Evolutionary conservation across 1,140 invertebrate genomes (phyloP).

Genomic region (Drosophila ogumai): DNA sequence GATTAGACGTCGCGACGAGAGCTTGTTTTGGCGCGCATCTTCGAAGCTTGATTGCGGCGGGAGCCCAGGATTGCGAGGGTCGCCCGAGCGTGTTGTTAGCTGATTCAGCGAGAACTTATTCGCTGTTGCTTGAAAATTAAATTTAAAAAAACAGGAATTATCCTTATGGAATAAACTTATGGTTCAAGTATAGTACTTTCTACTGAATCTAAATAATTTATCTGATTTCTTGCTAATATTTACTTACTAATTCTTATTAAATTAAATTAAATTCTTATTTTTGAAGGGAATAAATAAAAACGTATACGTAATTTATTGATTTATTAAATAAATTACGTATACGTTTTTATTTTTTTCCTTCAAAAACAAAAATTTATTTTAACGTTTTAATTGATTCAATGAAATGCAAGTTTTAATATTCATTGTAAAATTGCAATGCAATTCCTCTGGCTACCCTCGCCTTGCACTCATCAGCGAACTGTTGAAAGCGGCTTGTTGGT

Average conservation of each 20-base stretch:
- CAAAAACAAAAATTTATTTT: neutral
- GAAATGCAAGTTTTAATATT: neutral
- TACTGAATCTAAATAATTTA: neutral
- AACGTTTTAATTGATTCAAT: no score
- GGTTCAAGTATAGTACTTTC: neutral
- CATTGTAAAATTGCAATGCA: no score
- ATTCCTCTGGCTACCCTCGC: conserved; percentile 11
- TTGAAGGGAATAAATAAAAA: no score
- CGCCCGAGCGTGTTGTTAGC: neutral
- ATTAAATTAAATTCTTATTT: no score
- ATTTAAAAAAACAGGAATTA: no score
- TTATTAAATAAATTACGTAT: neutral
- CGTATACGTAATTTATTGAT: no score
- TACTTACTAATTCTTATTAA: neutral
- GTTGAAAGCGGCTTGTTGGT: conserved; percentile 34
- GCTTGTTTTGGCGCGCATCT: conserved; percentile 64
- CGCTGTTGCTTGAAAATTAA: neutral
- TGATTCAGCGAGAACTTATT: neutral
- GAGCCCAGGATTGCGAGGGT: conserved; percentile 23
- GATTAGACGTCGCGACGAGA: conserved; percentile 44
- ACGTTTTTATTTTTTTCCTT: neutral
- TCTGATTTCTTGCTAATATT: neutral
- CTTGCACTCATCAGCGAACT: conserved; percentile 15
- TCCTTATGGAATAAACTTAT: no score
- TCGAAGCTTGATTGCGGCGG: conserved; percentile 30